Base-by-base conservation (phyloP, 2,888 invertebrate genomes). In the Limnephilus marmoratus region DNA sequence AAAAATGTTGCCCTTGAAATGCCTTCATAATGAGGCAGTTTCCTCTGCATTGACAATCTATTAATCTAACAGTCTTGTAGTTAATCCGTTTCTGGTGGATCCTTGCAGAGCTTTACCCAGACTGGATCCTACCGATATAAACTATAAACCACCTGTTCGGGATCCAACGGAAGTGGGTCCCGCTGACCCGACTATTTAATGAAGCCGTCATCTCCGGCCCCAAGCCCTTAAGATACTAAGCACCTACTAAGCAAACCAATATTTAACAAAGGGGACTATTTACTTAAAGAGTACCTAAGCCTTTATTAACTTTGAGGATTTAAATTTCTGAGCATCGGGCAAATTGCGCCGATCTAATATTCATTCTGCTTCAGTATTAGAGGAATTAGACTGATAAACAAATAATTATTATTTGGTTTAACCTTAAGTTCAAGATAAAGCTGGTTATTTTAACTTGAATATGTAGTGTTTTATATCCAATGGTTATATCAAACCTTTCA, bases 261-360 rank as follows among this genome's bases (percentile, higher is more conserved):
- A 89, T 89, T 89, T 89, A 89, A 89, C 88, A 80, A 89, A 89
- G 80, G 18, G 81, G 88, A 89, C 88, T 89, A 89, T 89, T 89
- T 89, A 80, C 80, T 89, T 89, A 89, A 89, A 89, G 80, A 89
- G 88, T 89, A n/a, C n/a, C n/a, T n/a, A 89, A 89, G 88, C 88
- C 88, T 89, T 89, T 89, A 89, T 89, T 89, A 89, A 89, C 88
- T 89, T 89, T 37, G 41, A 89, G 88, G 88, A 80, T 89, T 68
- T 89, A 89, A 80, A 89, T 80, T 89, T 89, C 88, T 11, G 34
- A 81, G 81, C n/a, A 89, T 81, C n/a, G 34, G 34, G 68, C 80
- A 89, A 89, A 89, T 89, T 89, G 81, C 81, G 88, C 37, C 18
- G 31, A 24, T 80, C 37, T n/a, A 24, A 68, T 37, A 81, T 89